Base-by-base conservation (phyloP, 2,888 invertebrate species). In the Heteromurus nitidus region DNA sequence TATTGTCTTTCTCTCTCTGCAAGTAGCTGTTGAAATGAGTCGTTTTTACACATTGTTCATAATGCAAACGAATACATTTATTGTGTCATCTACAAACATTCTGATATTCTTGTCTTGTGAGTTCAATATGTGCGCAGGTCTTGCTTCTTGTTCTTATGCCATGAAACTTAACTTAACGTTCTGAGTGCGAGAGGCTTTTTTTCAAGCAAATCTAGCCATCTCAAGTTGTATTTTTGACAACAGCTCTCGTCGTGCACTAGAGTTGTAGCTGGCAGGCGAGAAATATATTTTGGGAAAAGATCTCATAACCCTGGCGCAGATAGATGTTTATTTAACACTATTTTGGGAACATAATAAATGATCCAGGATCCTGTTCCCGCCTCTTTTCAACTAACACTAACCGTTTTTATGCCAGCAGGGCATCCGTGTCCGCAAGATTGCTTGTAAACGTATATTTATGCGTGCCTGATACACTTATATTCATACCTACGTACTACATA, bases 271-370 rank as follows among this genome's bases (percentile, higher is more conserved):
- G 50, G 50, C 20, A 18, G 28, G 31, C 7, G 47, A 22, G 9
- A 53, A 47, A 42, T 60, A n/a, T 53, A 70, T 77, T 62, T 69
- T 68, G 18, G 30, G 30, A 62, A 76, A 20, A 22, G 67, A 77
- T 77, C 69, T 36, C 64, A 50, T 47, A 69, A 53, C 24, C n/a
- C 31, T 18, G 50, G 31, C 20, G 20, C n/a, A 30, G 20, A 36
- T 50, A 62, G 53, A 60, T 77, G 77, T 77, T 77, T 77, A 77
- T 77, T 77, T 77, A 77, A 28, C 70, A 77, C 77, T 77, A 70
- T 77, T 70, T 77, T 69, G 30, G 70, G 70, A 77, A 55, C 69
- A 62, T 30, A 60, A 47, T 64, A 58, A 69, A 44, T 50, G 50
- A 50, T 50, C 20, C 50, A 16, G 47, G 3, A 3, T 50, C 20